Percentiles rank a stretch among this genome's conserved stretches.
Conservation (phyloP, 1,140 invertebrate species). For the Chrysopa pallens region DNA sequence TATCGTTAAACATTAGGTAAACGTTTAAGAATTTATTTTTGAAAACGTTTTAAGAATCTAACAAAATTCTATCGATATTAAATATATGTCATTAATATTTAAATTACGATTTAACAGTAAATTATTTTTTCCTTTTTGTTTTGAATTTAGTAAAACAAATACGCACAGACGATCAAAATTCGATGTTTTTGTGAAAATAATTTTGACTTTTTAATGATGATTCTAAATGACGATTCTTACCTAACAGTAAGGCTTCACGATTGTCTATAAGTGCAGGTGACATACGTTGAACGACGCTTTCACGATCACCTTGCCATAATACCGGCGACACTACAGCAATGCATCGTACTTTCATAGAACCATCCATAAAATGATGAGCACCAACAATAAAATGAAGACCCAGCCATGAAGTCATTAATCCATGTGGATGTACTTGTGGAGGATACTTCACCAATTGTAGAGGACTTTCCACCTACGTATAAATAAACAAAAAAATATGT, state of each 20-base stretch:
- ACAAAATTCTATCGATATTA: no score
- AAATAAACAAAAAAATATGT: background rate
- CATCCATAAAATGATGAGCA: conserved; percentile 28
- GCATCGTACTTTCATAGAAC: conserved; percentile 37
- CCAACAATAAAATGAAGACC: conserved; percentile 30
- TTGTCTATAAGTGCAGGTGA: conserved; percentile 31
- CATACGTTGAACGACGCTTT: conserved; percentile 28
- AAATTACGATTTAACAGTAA: no score
- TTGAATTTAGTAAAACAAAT: no score
- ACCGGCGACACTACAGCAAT: conserved; percentile 35
- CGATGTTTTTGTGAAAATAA: no score
- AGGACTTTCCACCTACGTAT: conserved; percentile 25
- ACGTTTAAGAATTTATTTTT: no score
- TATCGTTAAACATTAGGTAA: no score
- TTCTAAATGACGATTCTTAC: conserved; percentile 23
- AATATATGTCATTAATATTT: no score
- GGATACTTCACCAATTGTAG: conserved; percentile 28
- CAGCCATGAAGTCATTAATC: conserved; percentile 30
- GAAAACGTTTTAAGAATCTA: no score
- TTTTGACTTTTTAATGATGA: no score
- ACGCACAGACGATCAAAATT: no score
- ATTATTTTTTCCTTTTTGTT: no score
- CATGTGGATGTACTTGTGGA: conserved; percentile 28
- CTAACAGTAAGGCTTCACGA: conserved; percentile 34
- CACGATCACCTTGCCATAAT: conserved; percentile 33